Percentiles rank a stretch among this genome's conserved stretches.
phyloP scores from a whole-genome alignment of 2,888 invertebrate species.

The Drosophila ustulata region DNA sequence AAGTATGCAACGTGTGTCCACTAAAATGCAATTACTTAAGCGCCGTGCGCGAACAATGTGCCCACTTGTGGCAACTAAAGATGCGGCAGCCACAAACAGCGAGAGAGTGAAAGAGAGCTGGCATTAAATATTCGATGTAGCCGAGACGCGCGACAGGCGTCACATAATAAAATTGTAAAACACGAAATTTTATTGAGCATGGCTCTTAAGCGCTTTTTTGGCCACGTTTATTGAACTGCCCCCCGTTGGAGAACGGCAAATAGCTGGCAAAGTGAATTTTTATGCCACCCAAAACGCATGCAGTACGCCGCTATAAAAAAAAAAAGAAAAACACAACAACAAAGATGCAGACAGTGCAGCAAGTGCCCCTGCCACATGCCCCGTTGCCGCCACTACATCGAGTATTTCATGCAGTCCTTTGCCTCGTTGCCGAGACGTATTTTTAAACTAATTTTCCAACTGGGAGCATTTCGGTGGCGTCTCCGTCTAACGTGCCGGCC shows the following conservation, averaged over 20 bases:
- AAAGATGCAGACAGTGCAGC: conserved; percentile 14
- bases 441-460: conserved; percentile 81
- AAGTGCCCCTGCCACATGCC: neutral
- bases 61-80: conserved; percentile 36
- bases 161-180: conserved; percentile 83
- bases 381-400: neutral
- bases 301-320: conserved; percentile 43
- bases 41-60: conserved; percentile 43
- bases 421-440: conserved; percentile 56
- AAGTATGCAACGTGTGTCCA: conserved; percentile 68
- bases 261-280: conserved; percentile 71
- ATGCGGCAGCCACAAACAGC: neutral
- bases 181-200: conserved; percentile 77
- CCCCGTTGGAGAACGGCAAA: conserved; percentile 22
- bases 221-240: conserved; percentile 49
- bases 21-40: conserved; percentile 79
- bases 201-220: conserved; percentile 28
- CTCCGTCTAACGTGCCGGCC: conserved; percentile 59
- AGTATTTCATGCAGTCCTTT: conserved; percentile 24
- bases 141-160: conserved; percentile 56
- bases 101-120: conserved; percentile 1
- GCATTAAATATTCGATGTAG: conserved; percentile 68
- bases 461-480: conserved; percentile 72
- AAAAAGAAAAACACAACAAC: conserved; percentile 12
- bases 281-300: conserved; percentile 70